Percentiles rank a stretch among this genome's conserved stretches.
Conservation (phyloP, 2,888 invertebrate species). For the Anarsia innoxiella region DNA sequence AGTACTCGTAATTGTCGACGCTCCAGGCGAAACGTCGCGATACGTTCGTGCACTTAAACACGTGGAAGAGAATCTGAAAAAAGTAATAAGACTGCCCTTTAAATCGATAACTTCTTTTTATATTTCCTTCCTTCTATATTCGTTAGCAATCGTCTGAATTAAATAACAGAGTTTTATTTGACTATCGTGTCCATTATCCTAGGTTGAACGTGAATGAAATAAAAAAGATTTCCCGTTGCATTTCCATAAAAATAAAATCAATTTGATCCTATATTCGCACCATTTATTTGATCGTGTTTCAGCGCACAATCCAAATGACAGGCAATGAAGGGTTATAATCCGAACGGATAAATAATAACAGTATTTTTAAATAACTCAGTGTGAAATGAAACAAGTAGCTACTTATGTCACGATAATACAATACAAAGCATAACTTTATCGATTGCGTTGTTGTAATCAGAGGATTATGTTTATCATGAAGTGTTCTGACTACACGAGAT, state of each 20-base stretch:
- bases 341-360: conserved; percentile 58
- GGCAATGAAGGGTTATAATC: conserved; percentile 44
- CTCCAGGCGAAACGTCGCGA: conserved; percentile 41
- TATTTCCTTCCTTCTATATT: conserved; percentile 1
- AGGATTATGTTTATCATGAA: conserved; percentile 4
- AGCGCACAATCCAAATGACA: conserved; percentile 55
- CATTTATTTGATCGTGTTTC: conserved; percentile 62
- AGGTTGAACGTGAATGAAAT: too few species aligned
- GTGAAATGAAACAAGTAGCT: conserved; percentile 15
- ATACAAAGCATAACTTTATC: too few species aligned
- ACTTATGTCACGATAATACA: too few species aligned
- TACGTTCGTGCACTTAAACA: conserved; percentile 51
- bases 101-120: conserved; percentile 35
- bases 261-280: conserved; percentile 59
- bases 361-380: conserved; percentile 10
- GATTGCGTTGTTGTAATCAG: conserved; percentile 1
- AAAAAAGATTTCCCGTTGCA: not conserved
- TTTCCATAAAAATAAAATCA: conserved; percentile 31
- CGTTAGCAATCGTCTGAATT: not conserved
- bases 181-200: too few species aligned
- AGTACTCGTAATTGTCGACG: conserved; percentile 67
- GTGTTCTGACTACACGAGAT: conserved; percentile 3
- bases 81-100: conserved; percentile 39
- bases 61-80: conserved; percentile 48
- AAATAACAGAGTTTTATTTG: not conserved